Conservation (phyloP, 2,797 vertebrate species). For the Chelon labrosus region DNA sequence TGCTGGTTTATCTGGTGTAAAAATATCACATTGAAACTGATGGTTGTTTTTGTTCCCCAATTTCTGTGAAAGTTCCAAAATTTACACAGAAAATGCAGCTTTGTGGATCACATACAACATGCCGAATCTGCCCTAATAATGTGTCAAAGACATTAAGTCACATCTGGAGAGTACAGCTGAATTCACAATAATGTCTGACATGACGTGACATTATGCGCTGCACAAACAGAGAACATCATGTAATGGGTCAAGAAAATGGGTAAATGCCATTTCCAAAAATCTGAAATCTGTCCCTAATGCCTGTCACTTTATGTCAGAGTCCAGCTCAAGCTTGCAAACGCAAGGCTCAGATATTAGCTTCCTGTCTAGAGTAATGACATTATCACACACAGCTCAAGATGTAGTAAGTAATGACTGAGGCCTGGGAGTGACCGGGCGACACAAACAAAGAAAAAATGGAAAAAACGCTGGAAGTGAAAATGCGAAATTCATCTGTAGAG, state of each 20-base stretch:
- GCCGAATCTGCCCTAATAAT: not conserved
- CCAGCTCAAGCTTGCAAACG: not conserved
- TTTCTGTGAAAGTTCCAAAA: not conserved
- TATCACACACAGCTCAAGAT: constrained; percentile 35
- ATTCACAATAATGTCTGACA: not conserved
- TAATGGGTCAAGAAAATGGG: constrained; percentile 13
- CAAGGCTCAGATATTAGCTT: constrained; percentile 14
- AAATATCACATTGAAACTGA: constrained; percentile 2
- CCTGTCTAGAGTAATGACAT: constrained; percentile 26
- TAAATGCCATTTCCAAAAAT: constrained; percentile 12
- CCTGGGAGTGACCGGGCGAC: constrained; percentile 25
- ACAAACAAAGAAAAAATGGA: constrained; percentile 32
- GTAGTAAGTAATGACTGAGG: constrained; percentile 27
- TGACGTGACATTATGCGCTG: not conserved
- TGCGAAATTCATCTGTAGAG: constrained; percentile 55
- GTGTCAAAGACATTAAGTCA: constrained; percentile 5
- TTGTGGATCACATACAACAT: not conserved
- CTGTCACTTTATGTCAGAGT: constrained; percentile 3
- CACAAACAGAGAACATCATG: constrained; percentile 18
- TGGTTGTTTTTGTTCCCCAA: not conserved
- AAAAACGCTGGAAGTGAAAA: constrained; percentile 47
- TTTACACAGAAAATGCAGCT: not conserved
- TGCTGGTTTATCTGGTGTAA: constrained; percentile 4
- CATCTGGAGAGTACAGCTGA: not conserved
- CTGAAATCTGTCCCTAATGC: constrained; percentile 7